These are phyloP conservation scores for Trimorus sp. DNA, from an alignment of 2,888 invertebrate genomes.

Conservation along the genomic window DNA sequence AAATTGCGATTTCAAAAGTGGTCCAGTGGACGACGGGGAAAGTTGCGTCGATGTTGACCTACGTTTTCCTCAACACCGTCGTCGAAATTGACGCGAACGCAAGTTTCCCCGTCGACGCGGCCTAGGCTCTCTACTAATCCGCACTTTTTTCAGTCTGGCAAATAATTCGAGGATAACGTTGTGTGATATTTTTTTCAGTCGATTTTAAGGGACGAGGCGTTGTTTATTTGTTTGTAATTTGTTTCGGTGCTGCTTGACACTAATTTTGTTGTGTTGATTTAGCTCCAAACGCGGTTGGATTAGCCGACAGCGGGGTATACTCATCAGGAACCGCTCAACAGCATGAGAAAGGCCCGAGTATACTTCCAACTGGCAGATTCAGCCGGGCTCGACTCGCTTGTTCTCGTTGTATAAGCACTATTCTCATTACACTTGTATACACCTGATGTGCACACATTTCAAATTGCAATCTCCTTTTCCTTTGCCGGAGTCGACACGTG, in stretches of 20 bases:
- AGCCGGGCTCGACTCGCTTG: constrained; percentile 72
- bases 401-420: constrained; percentile 53
- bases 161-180: constrained; percentile 56
- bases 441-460: constrained; percentile 39
- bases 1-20: constrained; percentile 26
- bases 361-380: constrained; percentile 81
- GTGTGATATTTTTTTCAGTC: constrained; percentile 40
- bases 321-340: constrained; percentile 81
- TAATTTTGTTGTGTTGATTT: constrained; percentile 75
- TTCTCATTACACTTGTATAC: constrained; percentile 50
- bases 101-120: constrained; percentile 33
- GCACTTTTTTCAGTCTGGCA: constrained; percentile 77
- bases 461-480: constrained; percentile 45
- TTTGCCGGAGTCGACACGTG: constrained; percentile 11
- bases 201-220: constrained; percentile 34
- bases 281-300: constrained; percentile 77
- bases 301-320: constrained; percentile 80
- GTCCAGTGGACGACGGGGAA: constrained; percentile 19
- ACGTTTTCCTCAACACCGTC: too few species aligned
- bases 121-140: constrained; percentile 68
- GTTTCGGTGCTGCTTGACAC: constrained; percentile 50
- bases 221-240: constrained; percentile 58
- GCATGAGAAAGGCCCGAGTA: constrained; percentile 82
- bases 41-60: neutral
- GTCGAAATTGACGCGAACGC: neutral